Base-by-base conservation (phyloP, 2,113 vertebrate genomes). In the Triplophysa dalaica region DNA sequence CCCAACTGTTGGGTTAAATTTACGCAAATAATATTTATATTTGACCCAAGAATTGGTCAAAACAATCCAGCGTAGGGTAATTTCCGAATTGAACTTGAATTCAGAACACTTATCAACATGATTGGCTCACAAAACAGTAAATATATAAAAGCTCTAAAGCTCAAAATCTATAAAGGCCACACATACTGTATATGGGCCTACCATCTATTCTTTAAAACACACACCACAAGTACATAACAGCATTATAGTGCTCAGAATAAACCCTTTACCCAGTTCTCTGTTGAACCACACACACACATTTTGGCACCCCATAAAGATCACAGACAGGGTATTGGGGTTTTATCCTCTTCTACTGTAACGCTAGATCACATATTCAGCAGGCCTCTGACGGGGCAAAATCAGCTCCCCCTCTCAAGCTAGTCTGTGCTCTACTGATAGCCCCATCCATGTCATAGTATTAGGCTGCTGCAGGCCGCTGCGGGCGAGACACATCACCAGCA, bases 401-500 rank as follows among this genome's bases (percentile, higher is more conserved):
- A 62, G 77, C 45, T 72, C 69, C 76, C 76, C 64, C 75, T 70
- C 62, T 66, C 76, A 74, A 77, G 21, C 50, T 48, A 48, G 82
- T 61, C 82, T 83, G 82, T 24, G 43, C 17, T 58, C 43, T 22
- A 61, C 82, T 79, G 82, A 83, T 83, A 83, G 77, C 63, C 76
- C 63, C 70, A 13, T 73, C 69, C 79, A 75, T 81, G 79, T 81
- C 70, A 81, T 67, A 66, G 79, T 63, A 75, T 81, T 81, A 81
- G 67, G 61, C 45, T 4, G 33, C 54, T 43, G 52, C 77, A 41
- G 69, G 70, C 75, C 70, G 73, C 73, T 63, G 41, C 72, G 60
- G 73, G 73, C 73, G 21, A 75, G 60, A 75, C 58, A 75, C 73
- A 75, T 75, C 60, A 38, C 73, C 60, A 75, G 73, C 73, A 75